Percentiles rank a stretch among this genome's conserved stretches.
These are phyloP conservation scores for Machimus atricapillus DNA, from an alignment of 2,888 invertebrate species.

Conservation along the genomic window DNA sequence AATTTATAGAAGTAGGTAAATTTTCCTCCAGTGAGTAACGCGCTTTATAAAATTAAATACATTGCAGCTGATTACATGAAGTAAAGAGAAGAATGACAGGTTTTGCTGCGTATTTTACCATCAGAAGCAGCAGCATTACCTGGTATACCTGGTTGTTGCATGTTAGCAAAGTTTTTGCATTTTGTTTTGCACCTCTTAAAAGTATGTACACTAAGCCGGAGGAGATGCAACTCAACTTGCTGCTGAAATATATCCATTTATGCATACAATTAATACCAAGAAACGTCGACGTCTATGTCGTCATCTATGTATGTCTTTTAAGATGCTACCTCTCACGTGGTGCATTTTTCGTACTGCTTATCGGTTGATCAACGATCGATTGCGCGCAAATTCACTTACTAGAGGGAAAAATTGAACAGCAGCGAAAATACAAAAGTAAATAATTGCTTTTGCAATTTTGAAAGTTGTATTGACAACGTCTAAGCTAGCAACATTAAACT, in stretches of 20 bases:
- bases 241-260: not conserved
- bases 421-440: not conserved
- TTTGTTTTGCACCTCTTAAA: not conserved
- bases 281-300: not conserved
- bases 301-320: not conserved
- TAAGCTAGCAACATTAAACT: not conserved
- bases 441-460: not conserved
- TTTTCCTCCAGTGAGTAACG: not conserved
- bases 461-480: not conserved
- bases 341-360: not conserved
- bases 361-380: not conserved
- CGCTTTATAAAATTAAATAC: not conserved
- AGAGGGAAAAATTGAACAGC: not conserved
- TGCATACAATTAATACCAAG: not conserved
- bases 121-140: not conserved
- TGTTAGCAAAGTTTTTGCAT: not conserved
- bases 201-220: not conserved
- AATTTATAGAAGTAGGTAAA: not conserved
- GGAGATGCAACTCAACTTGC: not conserved
- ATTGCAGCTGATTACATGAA: constrained; percentile 29
- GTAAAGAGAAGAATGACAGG: constrained; percentile 34
- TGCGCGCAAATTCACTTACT: not conserved
- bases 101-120: constrained; percentile 34
- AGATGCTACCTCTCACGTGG: not conserved
- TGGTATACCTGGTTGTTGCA: not conserved